Base-by-base conservation (phyloP, 2,888 invertebrate species). In the Agrotis puta region DNA sequence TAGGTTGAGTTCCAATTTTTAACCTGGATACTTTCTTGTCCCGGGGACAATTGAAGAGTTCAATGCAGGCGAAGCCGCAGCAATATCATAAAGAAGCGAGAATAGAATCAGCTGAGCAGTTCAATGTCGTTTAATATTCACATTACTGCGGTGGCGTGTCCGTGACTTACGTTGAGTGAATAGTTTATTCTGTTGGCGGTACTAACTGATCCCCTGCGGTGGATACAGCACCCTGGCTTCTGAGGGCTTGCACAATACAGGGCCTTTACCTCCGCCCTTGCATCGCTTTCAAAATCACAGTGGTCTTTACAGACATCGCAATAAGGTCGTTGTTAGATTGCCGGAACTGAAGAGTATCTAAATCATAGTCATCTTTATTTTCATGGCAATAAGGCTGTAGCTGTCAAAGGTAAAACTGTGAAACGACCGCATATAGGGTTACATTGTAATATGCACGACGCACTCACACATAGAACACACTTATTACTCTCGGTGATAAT, bases 211-310 rank as follows among this genome's bases (percentile, higher is more conserved):
- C 27, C 72, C 78, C 71, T 54, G 78, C 62, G 67, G 70, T 59
- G 81, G 4, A 48, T 20, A 39, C 59, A 27, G 77, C 75, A 59
- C 81, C 61, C 56, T 64, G 48, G 64, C 64, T 54, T 45, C 22
- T 20, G 50, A 82, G 64, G 74, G 74, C 67, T 78, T 64, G 67
- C 68, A 73, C 73, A 79, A 78, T 69, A 78, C 58, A 54, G 27
- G 9, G n/a, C 54, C 54, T 54, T 4, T 54, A 6, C 33, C 56
- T 56, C 27, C 54, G 18, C 54, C 54, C 24, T 54, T 54, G 54
- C 27, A 45, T 45, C 16, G 3, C 45, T 39, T 39, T 39, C 39
- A 39, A 39, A 39, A 39, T 39, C 9, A 39, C 39, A 39, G 9
- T 11, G 39, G 45, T 45, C 45, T 45, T 45, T 45, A 45, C 5